Evolutionary conservation across 2,888 invertebrate species (phyloP), one percentile per base, ranked within the genome.

Genomic region (Nomada lathburiana): DNA sequence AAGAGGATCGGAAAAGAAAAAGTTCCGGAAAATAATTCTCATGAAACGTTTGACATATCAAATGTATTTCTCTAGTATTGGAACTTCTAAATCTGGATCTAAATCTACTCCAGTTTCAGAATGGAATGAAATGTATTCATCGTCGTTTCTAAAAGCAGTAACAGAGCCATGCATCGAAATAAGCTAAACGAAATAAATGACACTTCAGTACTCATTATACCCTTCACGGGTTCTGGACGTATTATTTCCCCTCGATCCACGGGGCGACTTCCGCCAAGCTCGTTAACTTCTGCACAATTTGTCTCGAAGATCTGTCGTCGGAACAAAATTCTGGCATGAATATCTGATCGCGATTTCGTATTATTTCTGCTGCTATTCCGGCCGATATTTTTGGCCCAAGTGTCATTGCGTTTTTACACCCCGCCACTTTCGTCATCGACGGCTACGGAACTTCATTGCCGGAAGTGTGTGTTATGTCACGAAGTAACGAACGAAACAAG

Each of bases 401-500:
- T 36, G 36, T 36, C 36, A 36, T 36, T 36, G 36, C 36, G 36
- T 36, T 72, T 72, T 55, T 23, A 20, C 36, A 57, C 26, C 29
- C 50, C 55, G 16, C 47, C n/a, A n/a, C 23, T 20, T 50, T 57
- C 57, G 52, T 23, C 67, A 42, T 20, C n/a, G 23, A 60, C 23
- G 20, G 47, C 53, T 50, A 18, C 13, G 47, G 18, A 52, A 13
- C 26, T 52, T 73, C 59, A 9, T 72, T 11, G n/a, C 20, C 7
- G 29, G 7, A 9, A 53, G 7, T 20, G n/a, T 60, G n/a, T 52
- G 47, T 23, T 29, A 11, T 65, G 29, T 47, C 42, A 70, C 7
- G 29, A 29, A 29, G 29, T 36, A 74, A 74, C 67, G 67, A 73
- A 53, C 20, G 44, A 53, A 73, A 59, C 53, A 65, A 67, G 59